Evolutionary conservation across 2,888 invertebrate species (phyloP), one percentile per base, ranked within the genome.

Genomic region (Latrodectus elegans): DNA sequence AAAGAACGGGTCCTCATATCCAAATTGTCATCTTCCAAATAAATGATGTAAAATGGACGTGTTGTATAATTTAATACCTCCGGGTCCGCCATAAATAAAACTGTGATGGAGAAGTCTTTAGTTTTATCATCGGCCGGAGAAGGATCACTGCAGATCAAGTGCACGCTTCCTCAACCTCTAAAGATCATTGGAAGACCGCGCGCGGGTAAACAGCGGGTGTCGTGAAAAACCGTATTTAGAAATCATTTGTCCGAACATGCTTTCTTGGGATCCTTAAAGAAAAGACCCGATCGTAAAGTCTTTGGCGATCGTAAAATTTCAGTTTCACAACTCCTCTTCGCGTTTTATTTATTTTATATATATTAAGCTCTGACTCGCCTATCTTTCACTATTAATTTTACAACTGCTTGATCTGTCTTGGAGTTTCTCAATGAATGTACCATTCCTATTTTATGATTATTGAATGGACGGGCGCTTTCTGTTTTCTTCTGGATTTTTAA

Each of bases 201-300:
- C 67, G 12, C 15, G 71, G 67, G 60, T 76, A 81, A 76, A 76
- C 79, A 75, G 49, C 76, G 81, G 71, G 74, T 67, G 74, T 82
- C 67, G 76, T 81, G 86, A 81, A 81, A 11, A 81, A 81, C 74
- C 80, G 86, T 86, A 86, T 86, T 86, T 86, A 86, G 81, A 81
- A 81, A 86, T 86, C 86, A 86, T 86, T 86, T 86, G 86, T 86
- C 86, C 80, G 81, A 75, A 86, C 86, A 86, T 76, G 81, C 72
- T 52, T 71, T 77, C 52, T 72, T 65, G 65, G 70, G n/a, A 84
- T 72, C 76, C 76, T 72, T 64, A 76, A 65, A 72, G 71, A 67
- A 75, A 67, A 84, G 71, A 84, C 51, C 60, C 77, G 77, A 76
- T 86, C 86, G 86, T 86, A 86, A 86, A 86, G 80, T 81, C 76